phyloP scores from a whole-genome alignment of 2,797 vertebrate species.

The Clamator glandarius region DNA sequence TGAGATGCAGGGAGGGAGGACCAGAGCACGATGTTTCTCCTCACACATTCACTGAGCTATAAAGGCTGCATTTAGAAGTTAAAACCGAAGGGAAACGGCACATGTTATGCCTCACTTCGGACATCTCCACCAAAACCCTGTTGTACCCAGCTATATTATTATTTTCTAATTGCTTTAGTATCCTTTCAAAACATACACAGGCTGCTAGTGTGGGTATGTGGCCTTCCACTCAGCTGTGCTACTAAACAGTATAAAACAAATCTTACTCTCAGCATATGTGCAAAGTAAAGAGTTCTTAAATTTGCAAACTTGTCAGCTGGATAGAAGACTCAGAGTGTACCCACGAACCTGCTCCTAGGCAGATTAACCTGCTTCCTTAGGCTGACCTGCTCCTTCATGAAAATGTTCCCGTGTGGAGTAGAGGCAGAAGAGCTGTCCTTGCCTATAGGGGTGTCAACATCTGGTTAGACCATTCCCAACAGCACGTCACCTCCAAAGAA shows the following conservation, averaged over 20 bases:
- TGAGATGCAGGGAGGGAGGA: not conserved
- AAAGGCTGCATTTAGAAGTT: not conserved
- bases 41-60: not conserved
- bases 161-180: not conserved
- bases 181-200: not conserved
- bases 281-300: not conserved
- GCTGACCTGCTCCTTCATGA: not conserved
- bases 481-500: not conserved
- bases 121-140: not conserved
- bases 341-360: not conserved
- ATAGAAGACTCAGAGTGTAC: not conserved
- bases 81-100: not conserved
- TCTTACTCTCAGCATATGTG: fast-evolving
- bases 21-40: not conserved
- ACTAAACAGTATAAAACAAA: not conserved
- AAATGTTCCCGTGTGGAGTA: fast-evolving
- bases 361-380: not conserved
- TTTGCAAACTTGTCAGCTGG: not conserved
- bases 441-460: too few relatives aligned
- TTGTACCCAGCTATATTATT: not conserved
- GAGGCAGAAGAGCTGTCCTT: too few relatives aligned
- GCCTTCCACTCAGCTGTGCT: not conserved
- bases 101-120: not conserved
- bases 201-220: not conserved
- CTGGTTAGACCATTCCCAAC: not conserved